Evolutionary conservation across 2,797 vertebrate species (phyloP).

Genomic region (Brachyrhaphis roseni): DNA sequence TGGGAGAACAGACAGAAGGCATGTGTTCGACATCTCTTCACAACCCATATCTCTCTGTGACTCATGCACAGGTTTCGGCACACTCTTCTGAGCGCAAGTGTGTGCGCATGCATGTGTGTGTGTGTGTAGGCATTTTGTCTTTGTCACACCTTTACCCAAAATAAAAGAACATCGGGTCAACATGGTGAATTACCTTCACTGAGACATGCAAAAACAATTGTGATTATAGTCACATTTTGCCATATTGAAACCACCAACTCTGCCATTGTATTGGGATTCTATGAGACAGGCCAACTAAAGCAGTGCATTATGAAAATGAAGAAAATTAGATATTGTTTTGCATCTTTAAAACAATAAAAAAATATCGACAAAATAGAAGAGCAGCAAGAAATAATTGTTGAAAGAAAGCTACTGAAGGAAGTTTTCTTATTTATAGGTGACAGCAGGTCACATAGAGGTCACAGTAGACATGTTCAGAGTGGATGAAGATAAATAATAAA

Average conservation of each 20-base stretch:
- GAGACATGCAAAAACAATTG: not conserved
- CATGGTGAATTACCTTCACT: not conserved
- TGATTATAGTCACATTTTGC: not conserved
- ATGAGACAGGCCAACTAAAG: not conserved
- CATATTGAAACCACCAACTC: not conserved
- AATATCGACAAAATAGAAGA: not conserved
- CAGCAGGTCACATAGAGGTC: not conserved
- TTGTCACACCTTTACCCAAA: slow-evolving; percentile 28
- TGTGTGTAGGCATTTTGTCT: slow-evolving; percentile 23
- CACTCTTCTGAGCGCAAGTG: not conserved
- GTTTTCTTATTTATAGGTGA: not conserved
- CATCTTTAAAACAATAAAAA: not conserved
- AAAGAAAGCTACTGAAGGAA: not conserved
- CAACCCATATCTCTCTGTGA: slow-evolving; percentile 14
- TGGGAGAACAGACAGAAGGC: slow-evolving; percentile 53
- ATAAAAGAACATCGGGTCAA: slow-evolving; percentile 12
- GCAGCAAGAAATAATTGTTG: not conserved
- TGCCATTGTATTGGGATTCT: not conserved
- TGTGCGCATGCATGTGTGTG: not conserved
- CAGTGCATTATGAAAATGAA: not conserved
- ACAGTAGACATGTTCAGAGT: not conserved
- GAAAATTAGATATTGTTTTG: not conserved
- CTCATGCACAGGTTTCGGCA: slow-evolving; percentile 7
- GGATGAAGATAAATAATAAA: not conserved
- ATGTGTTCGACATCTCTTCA: slow-evolving; percentile 47